phyloP scores from a whole-genome alignment of 2,113 vertebrate genomes.

The Gallinago media region DNA sequence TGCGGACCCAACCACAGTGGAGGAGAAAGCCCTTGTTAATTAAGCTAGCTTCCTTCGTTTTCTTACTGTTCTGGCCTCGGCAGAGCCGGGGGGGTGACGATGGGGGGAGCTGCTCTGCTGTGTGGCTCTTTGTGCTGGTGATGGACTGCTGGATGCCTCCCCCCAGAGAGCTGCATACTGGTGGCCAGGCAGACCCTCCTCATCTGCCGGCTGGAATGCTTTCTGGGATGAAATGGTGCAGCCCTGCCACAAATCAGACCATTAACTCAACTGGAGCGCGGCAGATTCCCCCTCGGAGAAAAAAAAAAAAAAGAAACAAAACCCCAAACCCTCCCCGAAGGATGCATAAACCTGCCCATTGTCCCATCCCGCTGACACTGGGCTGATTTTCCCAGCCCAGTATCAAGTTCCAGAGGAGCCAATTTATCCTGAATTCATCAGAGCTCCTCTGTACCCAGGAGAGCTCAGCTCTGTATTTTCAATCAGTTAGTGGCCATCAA shows the following conservation, averaged over 20 bases:
- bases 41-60: not conserved
- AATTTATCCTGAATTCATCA: conserved; percentile 25
- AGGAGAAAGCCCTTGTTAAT: conserved; percentile 49
- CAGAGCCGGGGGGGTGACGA: not conserved
- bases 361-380: not conserved
- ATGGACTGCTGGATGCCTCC: fast-evolving
- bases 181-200: not conserved
- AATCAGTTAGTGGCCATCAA: conserved; percentile 35
- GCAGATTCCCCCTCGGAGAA: not conserved
- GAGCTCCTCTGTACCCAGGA: conserved; percentile 27
- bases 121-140: not conserved
- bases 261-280: not conserved
- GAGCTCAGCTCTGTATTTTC: conserved; percentile 37
- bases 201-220: not conserved
- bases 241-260: not conserved
- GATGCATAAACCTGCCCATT: conserved; percentile 28
- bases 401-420: not conserved
- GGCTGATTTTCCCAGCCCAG: not conserved
- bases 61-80: not conserved
- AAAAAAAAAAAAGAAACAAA: too few relatives aligned
- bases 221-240: not conserved
- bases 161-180: not conserved
- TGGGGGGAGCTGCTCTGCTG: not conserved
- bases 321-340: not conserved
- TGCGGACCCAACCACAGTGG: not conserved